phyloP scores from a whole-genome alignment of 2,888 invertebrate species.

The Chironomus riparius region DNA sequence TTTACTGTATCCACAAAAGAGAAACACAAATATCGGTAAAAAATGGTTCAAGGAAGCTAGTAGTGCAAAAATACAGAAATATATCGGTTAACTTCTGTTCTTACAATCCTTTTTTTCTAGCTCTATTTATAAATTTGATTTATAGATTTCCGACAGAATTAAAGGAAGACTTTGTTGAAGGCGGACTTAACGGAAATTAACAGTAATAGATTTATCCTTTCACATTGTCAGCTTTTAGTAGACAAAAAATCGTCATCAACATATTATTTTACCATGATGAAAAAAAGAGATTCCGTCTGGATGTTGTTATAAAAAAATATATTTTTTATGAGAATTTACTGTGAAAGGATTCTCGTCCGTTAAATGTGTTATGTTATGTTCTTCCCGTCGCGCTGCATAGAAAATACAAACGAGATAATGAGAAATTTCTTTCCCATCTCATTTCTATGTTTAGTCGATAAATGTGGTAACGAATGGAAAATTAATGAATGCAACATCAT shows the following conservation, averaged over 20 bases:
- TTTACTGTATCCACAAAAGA: not conserved
- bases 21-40: not conserved
- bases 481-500: slow-evolving; percentile 19
- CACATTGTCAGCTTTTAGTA: not conserved
- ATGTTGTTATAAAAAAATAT: not conserved
- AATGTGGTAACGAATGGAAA: slow-evolving; percentile 18
- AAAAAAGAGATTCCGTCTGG: no score
- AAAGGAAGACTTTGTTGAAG: not conserved
- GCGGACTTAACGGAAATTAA: not conserved
- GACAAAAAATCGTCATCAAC: not conserved
- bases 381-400: not conserved
- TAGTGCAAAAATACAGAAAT: not conserved
- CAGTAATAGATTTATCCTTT: slow-evolving; percentile 15
- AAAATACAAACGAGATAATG: slow-evolving; percentile 16
- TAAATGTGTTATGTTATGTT: not conserved
- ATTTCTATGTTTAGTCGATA: slow-evolving; percentile 6
- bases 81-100: no score
- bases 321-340: not conserved
- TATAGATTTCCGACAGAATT: not conserved
- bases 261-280: not conserved
- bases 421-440: not conserved
- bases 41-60: not conserved
- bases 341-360: not conserved
- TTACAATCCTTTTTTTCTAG: not conserved
- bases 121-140: not conserved